These are phyloP conservation scores for Euleptes europaea DNA, from an alignment of 2,113 vertebrate genomes.

Conservation along the genomic window DNA sequence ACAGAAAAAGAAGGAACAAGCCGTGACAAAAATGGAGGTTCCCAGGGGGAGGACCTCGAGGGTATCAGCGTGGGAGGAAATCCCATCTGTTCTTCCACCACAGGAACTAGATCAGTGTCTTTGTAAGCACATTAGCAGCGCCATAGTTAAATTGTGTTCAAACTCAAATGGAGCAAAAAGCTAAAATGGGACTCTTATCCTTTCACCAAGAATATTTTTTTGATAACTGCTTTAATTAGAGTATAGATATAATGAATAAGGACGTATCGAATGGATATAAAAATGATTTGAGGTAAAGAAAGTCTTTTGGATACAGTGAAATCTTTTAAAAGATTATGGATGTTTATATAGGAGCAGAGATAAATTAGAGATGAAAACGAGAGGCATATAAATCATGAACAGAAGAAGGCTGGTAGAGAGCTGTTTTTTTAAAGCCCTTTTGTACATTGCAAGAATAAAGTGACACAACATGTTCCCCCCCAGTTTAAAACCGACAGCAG, in stretches of 20 bases:
- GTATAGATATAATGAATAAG: slow-evolving; percentile 23
- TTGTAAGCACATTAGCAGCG: not conserved
- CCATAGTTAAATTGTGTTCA: not conserved
- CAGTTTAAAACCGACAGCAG: slow-evolving; percentile 35
- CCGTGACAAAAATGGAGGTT: too few species aligned
- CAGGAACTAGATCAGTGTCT: not conserved
- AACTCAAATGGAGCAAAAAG: not conserved
- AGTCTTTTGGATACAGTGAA: slow-evolving; percentile 25
- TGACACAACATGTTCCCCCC: slow-evolving; percentile 25
- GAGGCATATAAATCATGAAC: slow-evolving; percentile 56
- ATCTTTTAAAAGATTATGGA: slow-evolving; percentile 48
- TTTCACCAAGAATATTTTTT: slow-evolving; percentile 29
- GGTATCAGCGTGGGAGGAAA: too few species aligned
- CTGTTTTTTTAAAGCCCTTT: not conserved
- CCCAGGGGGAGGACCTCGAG: too few species aligned
- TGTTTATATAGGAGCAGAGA: slow-evolving; percentile 47
- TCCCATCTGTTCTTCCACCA: not conserved
- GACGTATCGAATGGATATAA: slow-evolving; percentile 18
- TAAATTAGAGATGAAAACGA: slow-evolving; percentile 55
- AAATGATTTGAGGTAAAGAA: slow-evolving; percentile 28
- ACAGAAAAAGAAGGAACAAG: too few species aligned
- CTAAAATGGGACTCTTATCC: not conserved
- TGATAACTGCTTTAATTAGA: slow-evolving; percentile 31
- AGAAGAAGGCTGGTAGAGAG: slow-evolving; percentile 34
- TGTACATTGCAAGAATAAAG: slow-evolving; percentile 37